Base-by-base conservation (phyloP, 2,113 vertebrate species). In the Melanerpes aurifrons region DNA sequence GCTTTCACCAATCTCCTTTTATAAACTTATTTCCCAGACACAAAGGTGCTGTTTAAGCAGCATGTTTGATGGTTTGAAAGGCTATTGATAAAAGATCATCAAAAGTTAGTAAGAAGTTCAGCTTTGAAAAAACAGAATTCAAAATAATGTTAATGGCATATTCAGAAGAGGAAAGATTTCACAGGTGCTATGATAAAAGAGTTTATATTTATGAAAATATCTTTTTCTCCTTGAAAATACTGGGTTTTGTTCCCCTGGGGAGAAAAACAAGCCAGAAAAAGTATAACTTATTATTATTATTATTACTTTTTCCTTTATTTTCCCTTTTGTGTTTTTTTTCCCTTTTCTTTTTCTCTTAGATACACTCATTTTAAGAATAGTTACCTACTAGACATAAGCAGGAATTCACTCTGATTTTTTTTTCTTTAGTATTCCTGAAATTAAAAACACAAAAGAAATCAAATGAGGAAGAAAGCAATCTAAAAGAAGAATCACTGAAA, bases 361-460 rank as follows among this genome's bases (percentile, higher is more conserved):
- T 77, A 81, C 29, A 62, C 20, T 22, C 86, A 32, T 75, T 88
- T 86, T 86, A 69, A 54, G 90, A 94, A 93, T 50, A 93, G 45
- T 67, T 86, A 88, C 35, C 58, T 75, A 29, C 14, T 56, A 90
- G 40, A 72, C 45, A 10, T n/a, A 83, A 74, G 72, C 54, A 92
- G 82, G 94, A 84, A 89, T 29, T 81, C 62, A 86, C 32, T 92
- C 85, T 71, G 75, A 43, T 93, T 61, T 89, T 95, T 96, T 80
- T 80, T 76, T 76, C 74, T 84, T 64, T 32, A 66, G 73, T 66
- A 81, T 75, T 45, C 50, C 47, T 64, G 69, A 87, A 93, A 86
- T 54, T 83, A 90, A 75, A 91, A 83, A n/a, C 29, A 77, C 14
- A 69, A 63, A 5, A 81, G 68, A 74, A 93, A 85, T 43, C 43